These are phyloP conservation scores for Clarias pachynema DNA, from an alignment of 2,797 vertebrate species.

Conservation along the genomic window DNA sequence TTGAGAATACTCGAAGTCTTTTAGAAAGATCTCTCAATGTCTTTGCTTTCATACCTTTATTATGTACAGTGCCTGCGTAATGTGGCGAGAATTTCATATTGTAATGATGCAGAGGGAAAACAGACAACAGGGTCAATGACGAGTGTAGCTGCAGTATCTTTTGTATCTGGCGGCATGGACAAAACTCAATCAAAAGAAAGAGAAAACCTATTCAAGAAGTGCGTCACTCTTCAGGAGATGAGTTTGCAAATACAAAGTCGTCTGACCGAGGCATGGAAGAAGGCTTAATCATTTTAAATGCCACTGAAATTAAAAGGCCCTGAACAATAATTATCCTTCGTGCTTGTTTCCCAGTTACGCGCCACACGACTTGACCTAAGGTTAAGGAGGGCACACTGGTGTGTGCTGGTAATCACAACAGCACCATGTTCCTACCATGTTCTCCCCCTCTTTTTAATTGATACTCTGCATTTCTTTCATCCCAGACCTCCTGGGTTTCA, in stretches of 20 bases:
- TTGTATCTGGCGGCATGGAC: constrained; percentile 57
- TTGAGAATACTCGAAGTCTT: background rate
- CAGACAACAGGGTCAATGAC: constrained; percentile 60
- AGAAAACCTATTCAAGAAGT: constrained; percentile 64
- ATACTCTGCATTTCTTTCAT: constrained; percentile 52
- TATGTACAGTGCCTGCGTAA: constrained; percentile 7
- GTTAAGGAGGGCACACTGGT: constrained; percentile 46
- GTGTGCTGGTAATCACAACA: constrained; percentile 48
- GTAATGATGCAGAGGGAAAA: constrained; percentile 53
- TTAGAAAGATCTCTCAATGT: background rate
- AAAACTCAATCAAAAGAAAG: constrained; percentile 67
- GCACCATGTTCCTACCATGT: constrained; percentile 18
- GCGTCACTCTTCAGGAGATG: constrained; percentile 50
- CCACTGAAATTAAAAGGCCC: constrained; percentile 69
- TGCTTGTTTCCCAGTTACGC: constrained; percentile 37
- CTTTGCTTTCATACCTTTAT: background rate
- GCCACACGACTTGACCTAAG: constrained; percentile 48
- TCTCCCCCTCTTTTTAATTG: constrained; percentile 49
- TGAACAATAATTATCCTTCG: constrained; percentile 56
- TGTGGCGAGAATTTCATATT: constrained; percentile 59
- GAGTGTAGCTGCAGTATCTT: constrained; percentile 60
- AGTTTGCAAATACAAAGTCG: constrained; percentile 62
- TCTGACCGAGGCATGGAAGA: constrained; percentile 59
- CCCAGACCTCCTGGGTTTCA: constrained; percentile 42
- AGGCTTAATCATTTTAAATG: constrained; percentile 68